Percentiles rank a stretch among this genome's conserved stretches.
Evolutionary conservation across 2,797 vertebrate species (phyloP).

Genomic region (Cryptoblepharus egeriae): DNA sequence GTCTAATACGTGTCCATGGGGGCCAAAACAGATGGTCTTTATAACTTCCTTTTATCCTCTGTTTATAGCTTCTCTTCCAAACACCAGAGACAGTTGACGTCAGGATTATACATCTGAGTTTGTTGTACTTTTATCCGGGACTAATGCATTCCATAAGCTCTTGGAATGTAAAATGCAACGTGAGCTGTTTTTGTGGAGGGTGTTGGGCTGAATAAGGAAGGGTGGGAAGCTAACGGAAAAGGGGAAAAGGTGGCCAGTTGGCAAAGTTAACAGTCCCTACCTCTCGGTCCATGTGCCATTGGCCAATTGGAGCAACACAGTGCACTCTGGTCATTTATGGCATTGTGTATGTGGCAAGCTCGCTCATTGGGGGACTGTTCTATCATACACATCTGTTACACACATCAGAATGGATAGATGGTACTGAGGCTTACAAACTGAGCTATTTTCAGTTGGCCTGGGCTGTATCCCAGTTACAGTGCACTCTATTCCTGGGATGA

Average conservation of each 20-base stretch:
- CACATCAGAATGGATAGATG: constrained; percentile 54
- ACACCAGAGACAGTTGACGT: constrained; percentile 55
- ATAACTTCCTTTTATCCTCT: constrained; percentile 65
- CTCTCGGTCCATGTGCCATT: neutral
- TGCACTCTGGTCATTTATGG: constrained; percentile 75
- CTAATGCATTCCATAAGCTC: constrained; percentile 57
- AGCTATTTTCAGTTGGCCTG: constrained; percentile 76
- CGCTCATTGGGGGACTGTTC: constrained; percentile 54
- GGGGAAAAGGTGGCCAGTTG: neutral
- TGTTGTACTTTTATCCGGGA: constrained; percentile 44
- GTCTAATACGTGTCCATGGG: neutral
- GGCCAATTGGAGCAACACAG: constrained; percentile 25
- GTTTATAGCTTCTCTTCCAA: constrained; percentile 69
- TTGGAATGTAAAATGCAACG: constrained; percentile 35
- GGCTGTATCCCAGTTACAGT: constrained; percentile 76
- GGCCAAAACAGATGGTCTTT: constrained; percentile 29
- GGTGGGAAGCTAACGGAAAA: neutral
- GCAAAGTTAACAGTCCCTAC: neutral
- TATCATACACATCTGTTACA: constrained; percentile 51
- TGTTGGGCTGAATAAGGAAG: neutral
- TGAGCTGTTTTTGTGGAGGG: neutral
- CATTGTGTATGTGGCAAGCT: constrained; percentile 43
- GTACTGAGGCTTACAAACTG: constrained; percentile 56
- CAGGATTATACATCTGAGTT: constrained; percentile 63
- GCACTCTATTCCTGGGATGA: constrained; percentile 74